phyloP scores from a whole-genome alignment of 2,888 invertebrate species.

The Halictus ligatus region DNA sequence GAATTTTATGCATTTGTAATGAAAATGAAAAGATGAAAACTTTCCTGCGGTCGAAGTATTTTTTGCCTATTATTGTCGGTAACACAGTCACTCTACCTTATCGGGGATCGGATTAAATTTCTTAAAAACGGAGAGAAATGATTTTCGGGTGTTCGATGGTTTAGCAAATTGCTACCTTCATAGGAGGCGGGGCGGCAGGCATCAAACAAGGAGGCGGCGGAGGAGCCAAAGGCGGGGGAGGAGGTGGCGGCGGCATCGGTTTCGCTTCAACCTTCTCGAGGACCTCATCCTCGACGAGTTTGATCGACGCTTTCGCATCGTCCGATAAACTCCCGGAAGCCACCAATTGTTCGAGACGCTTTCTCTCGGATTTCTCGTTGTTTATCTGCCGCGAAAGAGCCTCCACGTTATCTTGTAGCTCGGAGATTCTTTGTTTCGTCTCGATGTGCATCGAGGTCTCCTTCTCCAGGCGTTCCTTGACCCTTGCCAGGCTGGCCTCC shows the following conservation, averaged over 20 bases:
- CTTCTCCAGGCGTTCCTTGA: constrained; percentile 95
- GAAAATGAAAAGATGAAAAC: neutral
- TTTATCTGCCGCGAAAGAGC: constrained; percentile 86
- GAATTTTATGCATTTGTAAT: neutral
- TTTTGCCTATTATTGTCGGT: too few species aligned
- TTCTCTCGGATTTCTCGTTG: constrained; percentile 92
- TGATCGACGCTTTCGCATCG: constrained; percentile 91
- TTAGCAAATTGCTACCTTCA: constrained; percentile 77
- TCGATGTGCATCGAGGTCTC: constrained; percentile 95
- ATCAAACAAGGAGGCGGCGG: constrained; percentile 88
- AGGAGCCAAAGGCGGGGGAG: constrained; percentile 86
- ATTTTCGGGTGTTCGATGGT: neutral
- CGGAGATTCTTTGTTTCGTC: constrained; percentile 90
- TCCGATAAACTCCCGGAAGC: constrained; percentile 97
- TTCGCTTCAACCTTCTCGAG: constrained; percentile 81
- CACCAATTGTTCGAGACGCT: constrained; percentile 93
- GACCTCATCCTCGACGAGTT: constrained; percentile 82
- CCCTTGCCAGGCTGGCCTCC: constrained; percentile 91
- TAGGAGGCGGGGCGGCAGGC: constrained; percentile 86
- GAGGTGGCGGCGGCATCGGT: constrained; percentile 86
- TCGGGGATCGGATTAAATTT: neutral
- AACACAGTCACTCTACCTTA: too few species aligned
- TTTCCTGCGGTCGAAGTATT: too few species aligned
- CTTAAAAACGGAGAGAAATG: neutral
- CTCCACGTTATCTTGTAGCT: constrained; percentile 87